Evolutionary conservation across 2,113 vertebrate species (phyloP), one percentile per base, ranked within the genome.

Genomic region (Cygnus atratus): DNA sequence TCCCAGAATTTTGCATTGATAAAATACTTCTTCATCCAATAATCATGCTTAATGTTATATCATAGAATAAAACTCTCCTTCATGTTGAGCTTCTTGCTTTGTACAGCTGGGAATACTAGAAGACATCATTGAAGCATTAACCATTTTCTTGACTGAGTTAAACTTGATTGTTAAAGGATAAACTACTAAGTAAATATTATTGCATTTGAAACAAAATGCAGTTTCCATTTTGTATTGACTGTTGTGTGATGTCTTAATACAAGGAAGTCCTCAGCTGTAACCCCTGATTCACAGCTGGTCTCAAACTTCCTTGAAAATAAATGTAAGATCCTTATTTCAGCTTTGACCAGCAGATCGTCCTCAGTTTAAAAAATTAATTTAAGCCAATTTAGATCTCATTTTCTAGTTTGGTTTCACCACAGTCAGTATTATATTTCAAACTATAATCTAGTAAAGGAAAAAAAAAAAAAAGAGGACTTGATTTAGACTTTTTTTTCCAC

Each of bases 1-100:
- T 90, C n/a, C 13, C 29, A 2, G n/a, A 94, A 84, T 95, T 93
- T 93, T 94, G 44, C 84, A 74, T 87, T 95, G 74, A 85, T 87
- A 92, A 91, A 94, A 94, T 62, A 24, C 37, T 91, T 73, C 48
- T 87, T 79, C 59, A 70, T 20, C 80, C 70, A 89, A 66, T 85
- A 90, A 82, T 93, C 74, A 94, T 91, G 9, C 66, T 89, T 92
- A 66, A 52, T 87, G 67, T 92, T 88, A 24, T 80, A 43, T 70
- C 48, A 50, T 24, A 70, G 71, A 92, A 58, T 63, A 66, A 66
- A 89, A 72, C 24, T 74, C 29, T 81, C 26, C 44, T 90, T 72
- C 78, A 73, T 74, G 81, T 29, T 87, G 14, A 7, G 15, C 26
- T 78, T 67, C 76, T 81, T 92, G n/a, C n/a, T 87, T 93, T 59